These are phyloP conservation scores for Macrostomum cliftonense DNA, from an alignment of 2,888 invertebrate species.

Conservation along the genomic window DNA sequence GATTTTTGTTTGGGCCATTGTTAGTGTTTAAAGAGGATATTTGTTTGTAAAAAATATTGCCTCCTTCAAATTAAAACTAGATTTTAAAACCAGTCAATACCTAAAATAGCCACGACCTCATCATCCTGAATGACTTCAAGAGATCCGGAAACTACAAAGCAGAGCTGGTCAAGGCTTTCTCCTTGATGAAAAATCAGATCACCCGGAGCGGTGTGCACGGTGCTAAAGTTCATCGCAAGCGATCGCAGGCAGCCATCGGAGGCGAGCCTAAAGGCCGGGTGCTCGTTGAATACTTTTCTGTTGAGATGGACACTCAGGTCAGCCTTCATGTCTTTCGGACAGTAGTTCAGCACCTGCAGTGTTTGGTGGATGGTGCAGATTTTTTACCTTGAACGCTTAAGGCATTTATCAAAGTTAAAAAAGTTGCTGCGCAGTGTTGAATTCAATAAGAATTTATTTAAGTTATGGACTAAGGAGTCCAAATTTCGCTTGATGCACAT, in stretches of 20 bases:
- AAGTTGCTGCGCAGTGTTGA: too few species aligned
- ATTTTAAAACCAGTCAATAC: too few species aligned
- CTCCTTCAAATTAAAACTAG: too few species aligned
- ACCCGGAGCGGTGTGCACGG: conserved; percentile 80
- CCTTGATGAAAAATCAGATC: conserved; percentile 97
- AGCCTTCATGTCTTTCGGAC: conserved; percentile 99
- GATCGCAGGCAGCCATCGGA: conserved; percentile 69
- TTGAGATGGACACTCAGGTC: conserved; percentile 99
- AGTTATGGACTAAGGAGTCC: too few species aligned
- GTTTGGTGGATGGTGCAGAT: too few species aligned
- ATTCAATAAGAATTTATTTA: too few species aligned
- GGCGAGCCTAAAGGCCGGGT: conserved; percentile 54
- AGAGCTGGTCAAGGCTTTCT: conserved; percentile 89
- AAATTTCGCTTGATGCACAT: too few species aligned
- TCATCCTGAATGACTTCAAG: conserved; percentile 98
- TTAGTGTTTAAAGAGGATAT: too few species aligned
- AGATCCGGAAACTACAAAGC: conserved; percentile 95
- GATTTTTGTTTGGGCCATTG: too few species aligned
- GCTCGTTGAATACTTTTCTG: conserved; percentile 61
- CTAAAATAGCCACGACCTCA: conserved; percentile 94
- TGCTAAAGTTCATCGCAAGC: conserved; percentile 41
- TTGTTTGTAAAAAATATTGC: too few species aligned
- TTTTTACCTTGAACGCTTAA: too few species aligned
- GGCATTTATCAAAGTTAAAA: too few species aligned
- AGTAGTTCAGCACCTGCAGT: conserved; percentile 90